Conservation (phyloP, 2,888 invertebrate species). For the Heliconius cydno region DNA sequence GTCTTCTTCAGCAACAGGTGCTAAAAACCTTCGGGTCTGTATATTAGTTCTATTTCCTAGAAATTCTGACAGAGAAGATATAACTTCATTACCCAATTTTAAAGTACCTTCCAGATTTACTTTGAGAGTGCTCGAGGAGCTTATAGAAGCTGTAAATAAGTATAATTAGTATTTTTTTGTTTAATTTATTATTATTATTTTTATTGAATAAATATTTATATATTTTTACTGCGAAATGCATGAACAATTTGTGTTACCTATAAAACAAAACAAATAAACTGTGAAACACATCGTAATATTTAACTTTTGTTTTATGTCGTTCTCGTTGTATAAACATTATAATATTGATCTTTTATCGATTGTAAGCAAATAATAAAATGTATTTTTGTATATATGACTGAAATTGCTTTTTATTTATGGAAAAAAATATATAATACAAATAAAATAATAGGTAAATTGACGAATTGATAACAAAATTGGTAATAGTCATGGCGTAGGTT, state of each 20-base stretch:
- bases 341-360: background rate
- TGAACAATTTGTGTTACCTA: background rate
- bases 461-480: no score
- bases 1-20: slow-evolving; percentile 49
- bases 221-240: background rate
- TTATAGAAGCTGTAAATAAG: background rate
- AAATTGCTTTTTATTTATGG: background rate
- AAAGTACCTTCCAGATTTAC: slow-evolving; percentile 61
- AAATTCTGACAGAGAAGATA: slow-evolving; percentile 59
- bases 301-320: background rate
- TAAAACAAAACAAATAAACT: slow-evolving; percentile 1
- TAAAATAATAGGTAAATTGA: no score
- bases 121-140: background rate
- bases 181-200: background rate
- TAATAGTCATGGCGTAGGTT: no score
- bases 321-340: slow-evolving; percentile 2
- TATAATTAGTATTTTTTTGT: background rate
- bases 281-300: slow-evolving; percentile 8
- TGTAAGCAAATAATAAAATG: slow-evolving; percentile 5
- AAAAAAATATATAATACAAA: no score
- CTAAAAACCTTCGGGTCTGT: slow-evolving; percentile 52
- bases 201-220: background rate
- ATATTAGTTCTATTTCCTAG: slow-evolving; percentile 46
- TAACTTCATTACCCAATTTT: slow-evolving; percentile 66
- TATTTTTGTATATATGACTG: background rate